These are phyloP conservation scores for Schizaphis graminum DNA, from an alignment of 2,888 invertebrate species.

Conservation along the genomic window DNA sequence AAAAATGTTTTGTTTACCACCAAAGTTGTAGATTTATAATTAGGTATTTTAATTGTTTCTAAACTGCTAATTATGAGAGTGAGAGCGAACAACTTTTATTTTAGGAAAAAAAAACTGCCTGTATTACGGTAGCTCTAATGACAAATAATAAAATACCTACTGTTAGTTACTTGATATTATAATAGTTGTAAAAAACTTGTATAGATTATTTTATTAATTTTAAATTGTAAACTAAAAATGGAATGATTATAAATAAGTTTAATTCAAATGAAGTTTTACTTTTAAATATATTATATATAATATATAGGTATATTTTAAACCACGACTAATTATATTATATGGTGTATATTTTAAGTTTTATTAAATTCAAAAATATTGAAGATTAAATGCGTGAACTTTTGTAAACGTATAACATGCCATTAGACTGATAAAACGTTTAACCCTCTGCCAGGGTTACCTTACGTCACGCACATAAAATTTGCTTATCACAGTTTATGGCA, in stretches of 20 bases:
- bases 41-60: slow-evolving; percentile 11
- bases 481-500: background rate
- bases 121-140: background rate
- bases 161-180: background rate
- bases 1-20: slow-evolving; percentile 14
- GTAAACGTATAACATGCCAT: background rate
- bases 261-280: background rate
- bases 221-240: background rate
- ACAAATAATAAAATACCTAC: background rate
- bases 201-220: background rate
- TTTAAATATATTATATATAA: background rate
- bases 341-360: background rate
- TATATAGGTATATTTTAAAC: background rate
- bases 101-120: background rate
- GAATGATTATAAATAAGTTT: background rate
- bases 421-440: background rate
- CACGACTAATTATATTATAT: background rate
- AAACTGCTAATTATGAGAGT: background rate
- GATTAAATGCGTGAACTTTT: background rate
- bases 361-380: background rate
- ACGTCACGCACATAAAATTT: background rate
- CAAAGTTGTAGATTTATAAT: background rate
- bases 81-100: background rate
- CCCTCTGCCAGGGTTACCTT: background rate
- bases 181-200: background rate